Evolutionary conservation across 1,140 invertebrate species (phyloP), one percentile per base, ranked within the genome.

Genomic region (Zaprionus kolodkinae): DNA sequence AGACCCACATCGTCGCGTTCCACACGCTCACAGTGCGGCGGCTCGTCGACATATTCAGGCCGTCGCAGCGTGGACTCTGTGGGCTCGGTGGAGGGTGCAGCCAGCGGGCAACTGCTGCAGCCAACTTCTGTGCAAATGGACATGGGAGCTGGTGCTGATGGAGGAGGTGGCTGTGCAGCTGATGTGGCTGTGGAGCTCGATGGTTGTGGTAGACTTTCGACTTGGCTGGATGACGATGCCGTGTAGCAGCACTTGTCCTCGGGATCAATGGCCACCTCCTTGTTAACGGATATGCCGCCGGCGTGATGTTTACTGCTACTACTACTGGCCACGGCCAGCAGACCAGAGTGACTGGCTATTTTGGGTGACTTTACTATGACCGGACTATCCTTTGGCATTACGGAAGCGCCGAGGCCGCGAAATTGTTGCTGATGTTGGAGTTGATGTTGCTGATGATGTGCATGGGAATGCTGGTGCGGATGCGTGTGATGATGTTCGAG

Each of bases 281-380:
- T 93, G 54, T 92, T 93, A 2, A 92, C 78, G 5, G 90, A 89
- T 30, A 92, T 92, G 43, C 91, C 88, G 12, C 71, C 71, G 33
- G 43, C 56, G 15, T 21, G 10, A 38, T 40, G 62, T 48, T 81
- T 77, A 59, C 84, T 91, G 54, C 54, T 48, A 33, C 82, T 76
- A 50, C 81, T 75, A 63, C 78, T 91, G 4, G 91, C 78, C 17
- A 85, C 73, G 17, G 72, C 86, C 10, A 78, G 72, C n/a, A 83
- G 68, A n/a, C 81, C 82, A 11, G 83, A 60, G 43, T 91, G 84
- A 6, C 66, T 57, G 40, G 90, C 81, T 30, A 85, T 74, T 62
- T 92, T 91, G 3, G 91, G 91, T 4, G 92, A 92, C 54, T 91
- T 93, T 5, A 93, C 91, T 64, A 93, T 92, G 50, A 92, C 92